These are phyloP conservation scores for Trichogramma dendrolimi DNA, from an alignment of 2,888 invertebrate genomes.

Conservation along the genomic window DNA sequence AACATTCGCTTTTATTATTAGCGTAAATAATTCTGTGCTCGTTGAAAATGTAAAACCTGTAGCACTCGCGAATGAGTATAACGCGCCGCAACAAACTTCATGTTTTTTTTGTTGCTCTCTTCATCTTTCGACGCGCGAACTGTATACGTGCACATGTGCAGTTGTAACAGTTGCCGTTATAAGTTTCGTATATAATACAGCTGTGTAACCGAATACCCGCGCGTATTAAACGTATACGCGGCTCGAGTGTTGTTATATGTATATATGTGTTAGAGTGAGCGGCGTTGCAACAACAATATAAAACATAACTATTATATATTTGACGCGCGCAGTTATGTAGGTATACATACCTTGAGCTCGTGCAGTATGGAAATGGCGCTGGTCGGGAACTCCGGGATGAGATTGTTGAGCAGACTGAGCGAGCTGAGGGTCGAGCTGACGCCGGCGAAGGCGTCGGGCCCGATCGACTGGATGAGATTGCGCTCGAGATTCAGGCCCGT, in stretches of 20 bases:
- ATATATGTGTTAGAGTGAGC: not conserved
- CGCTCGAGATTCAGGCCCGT: constrained; percentile 85
- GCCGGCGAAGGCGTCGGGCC: constrained; percentile 72
- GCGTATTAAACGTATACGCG: not conserved
- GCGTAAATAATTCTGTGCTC: too few species aligned
- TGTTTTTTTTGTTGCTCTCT: not conserved
- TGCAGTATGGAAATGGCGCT: constrained; percentile 72
- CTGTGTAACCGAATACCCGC: not conserved
- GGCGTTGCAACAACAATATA: not conserved
- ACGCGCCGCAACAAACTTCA: too few species aligned
- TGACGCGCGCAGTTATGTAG: not conserved
- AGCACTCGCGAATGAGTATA: too few species aligned
- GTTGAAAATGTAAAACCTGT: too few species aligned
- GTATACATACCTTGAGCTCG: constrained; percentile 64
- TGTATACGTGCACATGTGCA: too few species aligned
- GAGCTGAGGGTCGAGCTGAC: constrained; percentile 80
- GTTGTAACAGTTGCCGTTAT: too few species aligned
- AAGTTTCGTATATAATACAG: too few species aligned
- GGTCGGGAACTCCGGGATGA: constrained; percentile 81
- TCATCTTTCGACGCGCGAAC: not conserved
- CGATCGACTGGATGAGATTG: constrained; percentile 77
- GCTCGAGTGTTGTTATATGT: not conserved
- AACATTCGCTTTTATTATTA: too few species aligned
- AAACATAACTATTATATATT: not conserved
- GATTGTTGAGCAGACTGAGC: constrained; percentile 81